Base-by-base conservation (phyloP, 2,888 invertebrate genomes). In the Cosmopolites sordidus region DNA sequence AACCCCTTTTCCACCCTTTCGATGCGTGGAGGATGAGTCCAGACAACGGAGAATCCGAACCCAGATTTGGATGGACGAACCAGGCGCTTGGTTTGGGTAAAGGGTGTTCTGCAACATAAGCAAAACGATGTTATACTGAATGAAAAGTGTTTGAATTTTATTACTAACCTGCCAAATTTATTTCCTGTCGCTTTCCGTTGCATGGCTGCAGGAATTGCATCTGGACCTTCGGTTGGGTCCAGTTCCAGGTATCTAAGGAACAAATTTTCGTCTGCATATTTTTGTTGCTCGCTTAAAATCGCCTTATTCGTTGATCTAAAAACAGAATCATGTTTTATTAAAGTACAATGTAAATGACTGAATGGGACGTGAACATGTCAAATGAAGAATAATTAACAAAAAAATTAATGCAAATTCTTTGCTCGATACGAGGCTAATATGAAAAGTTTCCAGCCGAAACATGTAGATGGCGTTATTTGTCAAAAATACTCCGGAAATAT, bases 11-110 rank as follows among this genome's bases (percentile, higher is more conserved):
- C 91, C 11, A 92, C 87, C 53, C 91, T 78, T 69, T 92, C 92
- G 39, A 92, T 87, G 16, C 90, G 79, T 2, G 92, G 92, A 0
- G 92, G 92, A 66, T 89, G 83, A 4, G 91, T 92, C 92, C 92
- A 92, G 1, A 91, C 90, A 47, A 92, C 85, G 3, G 90, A 90
- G 74, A 92, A 92, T 12, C 92, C 92, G 64, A 86, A 89, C 16
- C 88, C 87, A n/a, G 69, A 66, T 60, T 72, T 74, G 14, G 72
- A 66, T 29, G 66, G 63, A 39, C 78, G 68, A 6, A 72, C 72
- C 59, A 86, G 72, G 52, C 73, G 72, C 68, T 87, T 86, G 40
- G 90, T 88, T 55, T 85, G 83, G 12, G 91, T 92, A 68, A 91
- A 92, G 0, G 91, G 91, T 1, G 91, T 92, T 51, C 89, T 79